phyloP scores from a whole-genome alignment of 2,797 vertebrate species.

The Babyrousa celebensis region DNA sequence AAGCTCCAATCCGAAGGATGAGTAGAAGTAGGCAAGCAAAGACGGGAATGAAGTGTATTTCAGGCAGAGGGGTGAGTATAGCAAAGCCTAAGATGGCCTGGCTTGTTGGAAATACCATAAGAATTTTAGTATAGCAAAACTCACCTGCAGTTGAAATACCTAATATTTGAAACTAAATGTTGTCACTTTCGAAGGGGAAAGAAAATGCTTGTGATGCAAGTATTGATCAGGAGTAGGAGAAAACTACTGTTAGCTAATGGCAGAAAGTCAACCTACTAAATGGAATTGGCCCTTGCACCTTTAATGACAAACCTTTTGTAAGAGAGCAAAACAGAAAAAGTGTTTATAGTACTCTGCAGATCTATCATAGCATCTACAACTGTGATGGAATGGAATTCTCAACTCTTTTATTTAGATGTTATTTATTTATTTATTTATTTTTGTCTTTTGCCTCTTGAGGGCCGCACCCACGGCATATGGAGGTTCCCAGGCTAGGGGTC shows the following conservation, averaged over 20 bases:
- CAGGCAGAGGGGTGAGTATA: slow-evolving; percentile 42
- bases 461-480: no score
- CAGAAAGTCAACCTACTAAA: slow-evolving; percentile 82
- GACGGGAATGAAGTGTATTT: not conserved
- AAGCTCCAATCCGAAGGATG: slow-evolving; percentile 55
- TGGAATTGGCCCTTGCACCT: slow-evolving; percentile 77
- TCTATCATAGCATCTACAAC: slow-evolving; percentile 86
- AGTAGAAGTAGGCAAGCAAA: slow-evolving; percentile 36
- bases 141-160: slow-evolving; percentile 57
- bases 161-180: slow-evolving; percentile 61
- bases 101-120: not conserved
- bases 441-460: no score
- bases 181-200: slow-evolving; percentile 69
- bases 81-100: not conserved
- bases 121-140: slow-evolving; percentile 58
- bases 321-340: slow-evolving; percentile 85
- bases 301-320: slow-evolving; percentile 86
- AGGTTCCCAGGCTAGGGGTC: no score
- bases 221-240: slow-evolving; percentile 2
- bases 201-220: slow-evolving; percentile 66
- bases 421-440: no score
- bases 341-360: slow-evolving; percentile 87
- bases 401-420: slow-evolving; percentile 86
- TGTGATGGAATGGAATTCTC: slow-evolving; percentile 86
- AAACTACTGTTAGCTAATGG: slow-evolving; percentile 72